These are phyloP conservation scores for Tylochromis polylepis DNA, from an alignment of 2,113 vertebrate genomes.

Conservation along the genomic window DNA sequence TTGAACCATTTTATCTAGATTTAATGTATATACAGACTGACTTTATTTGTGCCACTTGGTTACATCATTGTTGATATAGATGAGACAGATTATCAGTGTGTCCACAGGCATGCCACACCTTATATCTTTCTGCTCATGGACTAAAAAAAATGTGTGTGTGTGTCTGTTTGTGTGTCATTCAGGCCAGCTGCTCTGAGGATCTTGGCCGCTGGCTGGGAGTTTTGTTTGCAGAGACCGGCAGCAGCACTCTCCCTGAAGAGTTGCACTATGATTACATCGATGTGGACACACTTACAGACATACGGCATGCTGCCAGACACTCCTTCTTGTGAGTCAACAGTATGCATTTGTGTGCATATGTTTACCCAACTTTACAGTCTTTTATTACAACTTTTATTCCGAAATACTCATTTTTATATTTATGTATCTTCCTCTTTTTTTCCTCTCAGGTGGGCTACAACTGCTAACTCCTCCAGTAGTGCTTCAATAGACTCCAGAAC, in stretches of 20 bases:
- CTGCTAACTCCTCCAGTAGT: constrained; percentile 77
- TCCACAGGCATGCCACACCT: not conserved
- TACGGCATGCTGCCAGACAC: constrained; percentile 87
- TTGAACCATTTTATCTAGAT: not conserved
- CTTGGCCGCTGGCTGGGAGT: constrained; percentile 95
- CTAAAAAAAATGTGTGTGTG: not conserved
- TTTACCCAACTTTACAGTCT: not conserved
- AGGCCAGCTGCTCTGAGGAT: constrained; percentile 91
- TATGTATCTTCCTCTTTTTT: not conserved
- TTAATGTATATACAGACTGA: not conserved
- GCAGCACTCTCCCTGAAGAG: constrained; percentile 81
- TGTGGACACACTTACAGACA: constrained; percentile 92
- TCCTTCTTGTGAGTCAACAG: constrained; percentile 88
- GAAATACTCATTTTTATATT: not conserved
- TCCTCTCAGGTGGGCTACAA: constrained; percentile 80
- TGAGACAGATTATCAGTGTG: not conserved
- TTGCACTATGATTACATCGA: constrained; percentile 97
- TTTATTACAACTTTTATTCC: not conserved
- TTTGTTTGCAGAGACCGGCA: constrained; percentile 87
- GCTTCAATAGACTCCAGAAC: constrained; percentile 73
- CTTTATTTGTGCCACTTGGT: not conserved
- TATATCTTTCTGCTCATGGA: not conserved
- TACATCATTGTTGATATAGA: not conserved
- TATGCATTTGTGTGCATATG: not conserved
- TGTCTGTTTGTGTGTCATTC: not conserved